Evolutionary conservation across 2,113 vertebrate species (phyloP).

Genomic region (Channa argus): DNA sequence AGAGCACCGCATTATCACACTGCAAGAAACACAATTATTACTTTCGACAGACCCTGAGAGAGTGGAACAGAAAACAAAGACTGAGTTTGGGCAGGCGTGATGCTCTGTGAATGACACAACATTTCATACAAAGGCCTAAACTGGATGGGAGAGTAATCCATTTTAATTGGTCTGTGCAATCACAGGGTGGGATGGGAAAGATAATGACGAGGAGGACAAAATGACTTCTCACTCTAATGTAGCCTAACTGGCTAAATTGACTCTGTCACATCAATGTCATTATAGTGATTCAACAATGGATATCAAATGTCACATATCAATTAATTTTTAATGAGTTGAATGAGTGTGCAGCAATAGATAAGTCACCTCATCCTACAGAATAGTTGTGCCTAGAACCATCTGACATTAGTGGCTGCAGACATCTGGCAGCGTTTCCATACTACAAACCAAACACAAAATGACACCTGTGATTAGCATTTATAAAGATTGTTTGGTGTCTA

Average conservation of each 20-base stretch:
- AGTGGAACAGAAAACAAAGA: constrained; percentile 53
- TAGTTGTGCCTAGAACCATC: constrained; percentile 12
- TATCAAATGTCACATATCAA: constrained; percentile 71
- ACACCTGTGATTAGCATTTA: constrained; percentile 75
- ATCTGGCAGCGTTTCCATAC: constrained; percentile 48
- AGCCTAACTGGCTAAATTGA: constrained; percentile 71
- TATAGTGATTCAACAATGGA: constrained; percentile 64
- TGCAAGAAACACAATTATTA: constrained; percentile 74
- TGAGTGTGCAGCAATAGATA: constrained; percentile 36
- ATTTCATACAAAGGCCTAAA: constrained; percentile 47
- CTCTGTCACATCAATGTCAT: constrained; percentile 72
- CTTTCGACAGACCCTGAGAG: constrained; percentile 61
- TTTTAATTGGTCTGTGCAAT: constrained; percentile 76
- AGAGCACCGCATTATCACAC: constrained; percentile 62
- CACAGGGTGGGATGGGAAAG: constrained; percentile 58
- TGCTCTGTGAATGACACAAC: constrained; percentile 67
- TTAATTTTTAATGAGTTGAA: constrained; percentile 68
- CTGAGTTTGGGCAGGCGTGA: constrained; percentile 37
- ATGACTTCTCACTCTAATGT: constrained; percentile 59
- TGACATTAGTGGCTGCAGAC: constrained; percentile 28
- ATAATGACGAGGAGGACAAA: constrained; percentile 68
- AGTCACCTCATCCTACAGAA: constrained; percentile 28
- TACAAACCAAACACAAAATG: constrained; percentile 55
- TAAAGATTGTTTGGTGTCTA: constrained; percentile 60
- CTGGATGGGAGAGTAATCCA: constrained; percentile 67